Base-by-base conservation (phyloP, 2,113 vertebrate genomes). In the Saguinus imperator region DNA sequence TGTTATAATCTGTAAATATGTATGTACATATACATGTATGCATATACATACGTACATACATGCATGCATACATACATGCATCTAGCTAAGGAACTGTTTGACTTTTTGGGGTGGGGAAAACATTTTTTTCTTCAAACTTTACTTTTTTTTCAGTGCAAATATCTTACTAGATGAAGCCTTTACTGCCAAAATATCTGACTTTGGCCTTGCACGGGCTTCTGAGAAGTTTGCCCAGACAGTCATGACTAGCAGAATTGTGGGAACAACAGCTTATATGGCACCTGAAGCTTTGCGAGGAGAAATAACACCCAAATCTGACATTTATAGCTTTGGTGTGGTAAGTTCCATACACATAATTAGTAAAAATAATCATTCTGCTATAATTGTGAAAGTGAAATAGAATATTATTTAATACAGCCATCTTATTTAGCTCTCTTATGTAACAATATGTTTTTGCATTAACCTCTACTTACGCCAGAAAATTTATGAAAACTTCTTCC, bases 311-410 rank as follows among this genome's bases (percentile, higher is more conserved):
- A 99, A 99, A 96, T 99, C 99, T 1, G 99, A 99, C 86, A 95
- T 99, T 97, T 99, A 99, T 97, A 99, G 99, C 98, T 99, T 99
- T 96, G 99, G 99, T 93, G 99, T 99, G 98, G 99, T 99, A 97
- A 85, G 99, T 98, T 97, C 80, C 90, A 85, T 5, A 8, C 82
- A 43, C 73, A 18, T 52, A 50, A 79, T 75, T 73, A 70, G 2
- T 64, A 87, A 64, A 4, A 37, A 48, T 80, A 79, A 37, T 83
- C 37, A 20, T 79, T 64, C 13, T 87, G 50, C 32, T 80, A 11
- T 75, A 66, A 58, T 35, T 89, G 1, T 79, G 55, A 75, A 94
- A 80, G 80, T 70, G 21, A 61, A 90, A 27, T 87, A 72, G 58
- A 87, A 25, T 91, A 81, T 70, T 94, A 16, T 76, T 89, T 91